Conservation (phyloP, 2,113 vertebrate species). For the Sturnira hondurensis region DNA sequence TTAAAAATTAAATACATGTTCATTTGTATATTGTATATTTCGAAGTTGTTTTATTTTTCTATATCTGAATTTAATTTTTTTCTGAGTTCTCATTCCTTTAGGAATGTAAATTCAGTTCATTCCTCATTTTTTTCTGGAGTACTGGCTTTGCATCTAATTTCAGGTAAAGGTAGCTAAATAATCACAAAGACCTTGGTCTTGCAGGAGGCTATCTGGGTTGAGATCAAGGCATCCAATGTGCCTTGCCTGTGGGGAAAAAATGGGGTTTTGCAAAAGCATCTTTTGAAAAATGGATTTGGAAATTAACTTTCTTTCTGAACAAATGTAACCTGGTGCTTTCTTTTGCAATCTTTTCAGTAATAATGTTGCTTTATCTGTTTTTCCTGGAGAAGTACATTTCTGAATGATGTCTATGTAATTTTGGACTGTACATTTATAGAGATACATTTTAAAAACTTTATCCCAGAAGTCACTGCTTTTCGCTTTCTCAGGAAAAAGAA, state of each 20-base stretch:
- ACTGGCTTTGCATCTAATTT: neutral
- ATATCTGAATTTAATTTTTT: neutral
- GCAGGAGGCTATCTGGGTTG: neutral
- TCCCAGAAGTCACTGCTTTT: constrained; percentile 25
- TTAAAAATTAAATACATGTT: neutral
- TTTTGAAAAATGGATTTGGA: constrained; percentile 43
- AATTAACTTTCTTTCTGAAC: constrained; percentile 28
- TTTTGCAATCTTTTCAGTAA: neutral
- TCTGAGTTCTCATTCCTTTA: neutral
- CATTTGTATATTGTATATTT: neutral
- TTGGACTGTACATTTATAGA: constrained; percentile 25
- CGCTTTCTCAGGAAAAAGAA: neutral
- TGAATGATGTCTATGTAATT: neutral
- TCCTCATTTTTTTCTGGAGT: neutral
- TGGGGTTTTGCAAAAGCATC: neutral
- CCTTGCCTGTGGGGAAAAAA: neutral
- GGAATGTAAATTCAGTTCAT: neutral
- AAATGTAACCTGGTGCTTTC: neutral
- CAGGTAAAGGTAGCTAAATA: neutral
- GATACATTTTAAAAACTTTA: neutral
- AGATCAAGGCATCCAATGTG: neutral
- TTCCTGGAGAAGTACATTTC: neutral
- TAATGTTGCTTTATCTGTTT: neutral
- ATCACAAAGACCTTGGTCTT: neutral
- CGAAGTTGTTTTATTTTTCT: neutral